A percentile compares a stretch with the other conserved stretches of the same genome.
These are phyloP conservation scores for Hyles vespertilio DNA, from an alignment of 1,140 invertebrate species.

Conservation along the genomic window DNA sequence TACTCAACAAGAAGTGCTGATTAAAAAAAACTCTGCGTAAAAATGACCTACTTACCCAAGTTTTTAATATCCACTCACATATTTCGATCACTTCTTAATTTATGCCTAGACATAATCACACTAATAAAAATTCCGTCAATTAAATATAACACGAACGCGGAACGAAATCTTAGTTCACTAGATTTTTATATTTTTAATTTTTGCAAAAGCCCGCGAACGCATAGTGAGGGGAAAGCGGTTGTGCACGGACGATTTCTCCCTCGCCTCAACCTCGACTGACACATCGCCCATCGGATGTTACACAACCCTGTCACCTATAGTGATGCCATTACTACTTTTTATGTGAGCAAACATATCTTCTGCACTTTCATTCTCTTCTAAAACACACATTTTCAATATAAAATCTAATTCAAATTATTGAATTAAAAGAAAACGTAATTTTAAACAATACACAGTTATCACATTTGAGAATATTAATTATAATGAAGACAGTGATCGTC, in stretches of 20 bases:
- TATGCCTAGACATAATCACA: no score
- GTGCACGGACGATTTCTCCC: slow-evolving; percentile 48
- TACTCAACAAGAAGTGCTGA: no score
- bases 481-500: neutral
- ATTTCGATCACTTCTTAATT: no score
- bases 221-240: slow-evolving; percentile 50
- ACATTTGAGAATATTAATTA: neutral
- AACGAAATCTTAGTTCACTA: neutral
- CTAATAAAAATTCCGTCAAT: no score
- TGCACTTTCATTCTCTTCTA: slow-evolving; percentile 1
- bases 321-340: slow-evolving; percentile 16
- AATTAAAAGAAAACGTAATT: no score
- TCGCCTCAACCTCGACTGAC: slow-evolving; percentile 40
- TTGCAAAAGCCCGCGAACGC: slow-evolving; percentile 22
- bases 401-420: no score
- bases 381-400: no score
- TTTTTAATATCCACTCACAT: no score
- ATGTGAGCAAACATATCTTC: neutral
- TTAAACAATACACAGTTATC: no score
- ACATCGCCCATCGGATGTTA: slow-evolving; percentile 26
- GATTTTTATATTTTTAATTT: slow-evolving; percentile 15
- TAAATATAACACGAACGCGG: slow-evolving; percentile 1
- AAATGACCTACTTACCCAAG: no score
- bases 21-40: no score
- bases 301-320: slow-evolving; percentile 28